Conservation (phyloP, 1,140 invertebrate species). For the Rhagoletis pomonella region DNA sequence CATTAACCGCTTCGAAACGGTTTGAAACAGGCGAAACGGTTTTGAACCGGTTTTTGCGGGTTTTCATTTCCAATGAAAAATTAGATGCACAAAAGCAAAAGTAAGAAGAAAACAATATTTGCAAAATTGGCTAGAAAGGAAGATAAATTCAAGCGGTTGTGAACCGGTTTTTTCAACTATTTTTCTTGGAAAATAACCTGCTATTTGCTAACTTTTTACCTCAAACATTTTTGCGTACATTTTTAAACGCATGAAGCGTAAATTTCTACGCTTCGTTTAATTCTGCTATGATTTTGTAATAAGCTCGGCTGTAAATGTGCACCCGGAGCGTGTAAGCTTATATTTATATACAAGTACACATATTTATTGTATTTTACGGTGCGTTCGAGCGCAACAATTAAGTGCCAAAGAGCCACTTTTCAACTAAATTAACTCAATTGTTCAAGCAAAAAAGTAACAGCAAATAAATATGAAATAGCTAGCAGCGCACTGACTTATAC, state of each 20-base stretch:
- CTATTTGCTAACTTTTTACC: too few species aligned
- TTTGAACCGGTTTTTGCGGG: not conserved
- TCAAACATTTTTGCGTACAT: not conserved
- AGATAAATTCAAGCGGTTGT: too few species aligned
- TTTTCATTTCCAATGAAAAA: too few species aligned
- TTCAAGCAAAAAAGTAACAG: slow-evolving; percentile 8
- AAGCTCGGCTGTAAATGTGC: not conserved
- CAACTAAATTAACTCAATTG: slow-evolving; percentile 50
- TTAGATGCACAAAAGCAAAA: too few species aligned
- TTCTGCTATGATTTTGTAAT: slow-evolving; percentile 26
- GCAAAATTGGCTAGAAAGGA: too few species aligned
- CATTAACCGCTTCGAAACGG: not conserved
- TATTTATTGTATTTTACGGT: slow-evolving; percentile 3
- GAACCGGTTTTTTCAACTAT: too few species aligned
- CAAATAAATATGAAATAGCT: not conserved
- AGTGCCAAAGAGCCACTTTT: slow-evolving; percentile 50
- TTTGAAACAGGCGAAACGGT: slow-evolving; percentile 31
- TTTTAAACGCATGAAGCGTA: not conserved
- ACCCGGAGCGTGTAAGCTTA: not conserved
- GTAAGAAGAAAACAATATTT: too few species aligned
- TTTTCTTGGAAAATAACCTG: too few species aligned
- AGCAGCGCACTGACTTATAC: not conserved
- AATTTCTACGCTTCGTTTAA: not conserved
- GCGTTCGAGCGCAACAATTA: slow-evolving; percentile 40
- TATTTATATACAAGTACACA: not conserved